These are phyloP conservation scores for Mus spicilegus DNA, from an alignment of 2,113 vertebrate species.

Conservation along the genomic window DNA sequence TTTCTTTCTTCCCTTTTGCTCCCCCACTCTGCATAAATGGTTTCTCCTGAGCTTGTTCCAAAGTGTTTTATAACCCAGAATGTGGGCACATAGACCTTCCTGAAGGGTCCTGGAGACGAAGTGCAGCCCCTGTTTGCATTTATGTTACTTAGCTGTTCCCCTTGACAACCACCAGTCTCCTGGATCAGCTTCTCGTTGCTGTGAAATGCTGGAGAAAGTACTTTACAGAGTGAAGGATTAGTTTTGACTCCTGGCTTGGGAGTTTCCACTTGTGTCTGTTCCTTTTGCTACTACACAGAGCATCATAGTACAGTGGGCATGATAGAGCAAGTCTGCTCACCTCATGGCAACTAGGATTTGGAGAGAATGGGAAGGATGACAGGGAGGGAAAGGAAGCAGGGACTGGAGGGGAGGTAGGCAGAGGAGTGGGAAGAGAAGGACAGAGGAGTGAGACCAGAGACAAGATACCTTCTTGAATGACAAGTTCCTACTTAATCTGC, in stretches of 20 bases:
- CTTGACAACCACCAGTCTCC: not conserved
- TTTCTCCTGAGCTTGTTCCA: not conserved
- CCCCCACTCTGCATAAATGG: not conserved
- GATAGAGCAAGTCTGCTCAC: not conserved
- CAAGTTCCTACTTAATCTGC: not conserved
- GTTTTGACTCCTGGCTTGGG: not conserved
- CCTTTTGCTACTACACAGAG: not conserved
- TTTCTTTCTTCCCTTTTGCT: not conserved
- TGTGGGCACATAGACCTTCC: not conserved
- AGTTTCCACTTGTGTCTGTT: not conserved
- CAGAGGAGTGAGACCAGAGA: not conserved
- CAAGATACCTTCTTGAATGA: not conserved
- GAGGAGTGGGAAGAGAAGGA: too few relatives aligned
- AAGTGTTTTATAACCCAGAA: not conserved
- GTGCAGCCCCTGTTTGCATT: not conserved
- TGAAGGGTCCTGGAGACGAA: not conserved
- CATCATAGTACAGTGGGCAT: not conserved
- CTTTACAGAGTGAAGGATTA: not conserved
- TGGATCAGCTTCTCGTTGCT: not conserved
- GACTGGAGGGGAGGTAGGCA: not conserved
- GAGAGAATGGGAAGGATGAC: not conserved
- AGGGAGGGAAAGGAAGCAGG: not conserved
- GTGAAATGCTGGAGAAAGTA: not conserved
- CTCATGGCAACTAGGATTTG: not conserved
- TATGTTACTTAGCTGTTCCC: conserved; percentile 18